These are phyloP conservation scores for Perdita meconis DNA, from an alignment of 2,888 invertebrate genomes.

Conservation along the genomic window DNA sequence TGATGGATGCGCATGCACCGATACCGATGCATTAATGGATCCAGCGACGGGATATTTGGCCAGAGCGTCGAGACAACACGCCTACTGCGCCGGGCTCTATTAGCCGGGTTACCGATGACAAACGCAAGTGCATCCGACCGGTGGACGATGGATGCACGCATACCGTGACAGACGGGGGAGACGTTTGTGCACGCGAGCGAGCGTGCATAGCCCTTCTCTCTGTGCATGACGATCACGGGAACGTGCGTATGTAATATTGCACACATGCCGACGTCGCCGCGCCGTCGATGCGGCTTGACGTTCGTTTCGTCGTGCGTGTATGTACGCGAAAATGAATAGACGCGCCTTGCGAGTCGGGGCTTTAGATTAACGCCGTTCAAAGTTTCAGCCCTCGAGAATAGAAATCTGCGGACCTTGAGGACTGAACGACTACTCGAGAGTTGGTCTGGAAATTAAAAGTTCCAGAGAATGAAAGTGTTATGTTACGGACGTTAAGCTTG, in stretches of 20 bases:
- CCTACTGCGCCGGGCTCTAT: constrained; percentile 8
- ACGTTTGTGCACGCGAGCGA: constrained; percentile 7
- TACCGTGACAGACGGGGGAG: constrained; percentile 11
- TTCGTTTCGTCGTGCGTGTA: not conserved
- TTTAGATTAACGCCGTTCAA: not conserved
- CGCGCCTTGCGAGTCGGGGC: not conserved
- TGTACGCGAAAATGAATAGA: not conserved
- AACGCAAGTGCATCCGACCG: constrained; percentile 25
- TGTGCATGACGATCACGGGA: constrained; percentile 3
- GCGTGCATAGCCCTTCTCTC: not conserved
- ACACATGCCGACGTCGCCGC: no score
- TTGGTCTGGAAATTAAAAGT: no score
- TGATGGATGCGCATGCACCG: not conserved
- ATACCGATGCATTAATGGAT: not conserved
- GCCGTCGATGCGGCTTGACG: no score
- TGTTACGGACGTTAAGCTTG: no score
- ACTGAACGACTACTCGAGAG: no score
- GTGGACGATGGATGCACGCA: constrained; percentile 19
- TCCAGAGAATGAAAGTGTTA: no score
- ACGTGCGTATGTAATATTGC: not conserved
- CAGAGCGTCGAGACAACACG: not conserved
- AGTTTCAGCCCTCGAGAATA: no score
- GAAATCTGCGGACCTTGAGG: no score
- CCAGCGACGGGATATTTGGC: constrained; percentile 1
- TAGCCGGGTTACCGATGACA: constrained; percentile 26